phyloP scores from a whole-genome alignment of 2,888 invertebrate genomes.

The Drosophila nr. perissopoda region DNA sequence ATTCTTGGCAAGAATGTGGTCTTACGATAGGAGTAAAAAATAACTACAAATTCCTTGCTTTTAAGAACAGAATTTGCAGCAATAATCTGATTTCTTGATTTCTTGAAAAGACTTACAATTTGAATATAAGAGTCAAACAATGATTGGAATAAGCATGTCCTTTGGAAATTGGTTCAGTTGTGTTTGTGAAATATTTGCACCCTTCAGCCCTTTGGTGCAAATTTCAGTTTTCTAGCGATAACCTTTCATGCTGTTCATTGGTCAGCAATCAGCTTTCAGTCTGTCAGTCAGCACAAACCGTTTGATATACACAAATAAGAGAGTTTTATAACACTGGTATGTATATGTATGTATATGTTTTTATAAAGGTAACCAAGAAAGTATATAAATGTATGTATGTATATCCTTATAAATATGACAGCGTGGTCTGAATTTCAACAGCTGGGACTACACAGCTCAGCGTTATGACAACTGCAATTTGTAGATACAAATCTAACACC shows the following conservation, averaged over 20 bases:
- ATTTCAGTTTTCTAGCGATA: background rate
- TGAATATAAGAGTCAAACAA: background rate
- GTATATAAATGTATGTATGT: background rate
- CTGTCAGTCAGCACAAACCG: background rate
- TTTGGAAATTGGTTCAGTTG: background rate
- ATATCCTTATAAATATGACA: background rate
- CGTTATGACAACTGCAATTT: slow-evolving; percentile 69
- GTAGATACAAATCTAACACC: slow-evolving; percentile 53
- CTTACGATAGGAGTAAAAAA: background rate
- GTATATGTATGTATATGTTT: background rate
- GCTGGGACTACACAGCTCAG: slow-evolving; percentile 16
- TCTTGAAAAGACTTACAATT: background rate
- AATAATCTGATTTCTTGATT: no score
- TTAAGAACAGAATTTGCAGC: background rate
- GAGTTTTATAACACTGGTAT: background rate
- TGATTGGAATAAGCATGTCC: background rate
- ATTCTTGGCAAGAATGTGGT: background rate
- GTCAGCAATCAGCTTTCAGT: background rate
- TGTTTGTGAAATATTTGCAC: background rate
- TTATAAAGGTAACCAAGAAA: background rate
- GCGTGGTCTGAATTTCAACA: background rate
- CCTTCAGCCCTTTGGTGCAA: background rate
- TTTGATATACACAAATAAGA: background rate
- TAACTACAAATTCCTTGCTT: background rate
- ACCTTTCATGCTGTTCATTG: background rate